Evolutionary conservation across 2,797 vertebrate genomes (phyloP).

Genomic region (Schizopygopsis malacanthus): DNA sequence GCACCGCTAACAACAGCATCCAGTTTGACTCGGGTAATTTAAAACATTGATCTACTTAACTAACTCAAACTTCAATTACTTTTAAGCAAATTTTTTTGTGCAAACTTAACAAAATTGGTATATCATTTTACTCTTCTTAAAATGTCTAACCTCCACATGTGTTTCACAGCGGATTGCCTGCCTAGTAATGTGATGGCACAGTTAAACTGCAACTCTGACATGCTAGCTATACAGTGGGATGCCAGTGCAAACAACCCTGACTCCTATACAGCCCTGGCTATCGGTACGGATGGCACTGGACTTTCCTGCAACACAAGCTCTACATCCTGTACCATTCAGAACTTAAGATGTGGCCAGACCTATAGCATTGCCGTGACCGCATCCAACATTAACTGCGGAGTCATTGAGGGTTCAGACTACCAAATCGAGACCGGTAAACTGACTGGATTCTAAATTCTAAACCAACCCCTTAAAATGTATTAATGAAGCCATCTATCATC

Average conservation of each 20-base stretch:
- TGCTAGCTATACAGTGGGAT: constrained; percentile 74
- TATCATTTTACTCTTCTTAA: not conserved
- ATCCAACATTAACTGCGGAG: constrained; percentile 65
- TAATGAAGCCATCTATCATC: not conserved
- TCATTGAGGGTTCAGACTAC: constrained; percentile 72
- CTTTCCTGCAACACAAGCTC: constrained; percentile 63
- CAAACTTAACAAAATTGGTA: not conserved
- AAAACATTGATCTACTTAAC: not conserved
- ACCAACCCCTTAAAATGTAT: not conserved
- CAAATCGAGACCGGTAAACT: constrained; percentile 73
- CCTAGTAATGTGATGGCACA: constrained; percentile 68
- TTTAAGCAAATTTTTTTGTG: not conserved
- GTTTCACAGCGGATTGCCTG: constrained; percentile 76
- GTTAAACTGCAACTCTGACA: constrained; percentile 72
- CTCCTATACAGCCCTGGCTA: constrained; percentile 75
- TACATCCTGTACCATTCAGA: constrained; percentile 71
- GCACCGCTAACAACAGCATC: constrained; percentile 57
- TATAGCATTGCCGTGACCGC: constrained; percentile 77
- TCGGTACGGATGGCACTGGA: constrained; percentile 65
- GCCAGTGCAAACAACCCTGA: not conserved
- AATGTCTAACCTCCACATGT: not conserved
- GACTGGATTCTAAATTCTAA: not conserved
- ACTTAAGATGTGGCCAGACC: constrained; percentile 73
- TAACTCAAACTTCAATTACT: not conserved
- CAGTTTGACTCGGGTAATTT: constrained; percentile 74